phyloP scores from a whole-genome alignment of 2,113 vertebrate species.

The Chloropsis hardwickii region DNA sequence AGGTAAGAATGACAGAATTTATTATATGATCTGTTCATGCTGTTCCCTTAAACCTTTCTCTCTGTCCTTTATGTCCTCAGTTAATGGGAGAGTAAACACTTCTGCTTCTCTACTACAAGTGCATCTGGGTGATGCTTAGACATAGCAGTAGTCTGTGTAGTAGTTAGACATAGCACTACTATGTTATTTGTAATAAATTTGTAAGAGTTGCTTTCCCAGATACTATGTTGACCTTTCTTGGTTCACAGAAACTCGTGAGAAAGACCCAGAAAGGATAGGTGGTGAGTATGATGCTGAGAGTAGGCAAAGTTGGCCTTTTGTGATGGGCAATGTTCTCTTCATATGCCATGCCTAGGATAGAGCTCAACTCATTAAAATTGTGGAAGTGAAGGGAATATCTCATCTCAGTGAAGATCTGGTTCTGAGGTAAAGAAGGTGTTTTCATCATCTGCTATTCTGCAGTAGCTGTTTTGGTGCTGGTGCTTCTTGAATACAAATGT shows the following conservation, averaged over 20 bases:
- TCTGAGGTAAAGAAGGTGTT: neutral
- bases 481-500: neutral
- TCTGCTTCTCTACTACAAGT: neutral
- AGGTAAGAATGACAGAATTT: neutral
- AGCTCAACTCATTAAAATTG: neutral
- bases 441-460: neutral
- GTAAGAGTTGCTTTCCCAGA: neutral
- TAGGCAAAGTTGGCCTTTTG: neutral
- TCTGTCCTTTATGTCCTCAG: neutral
- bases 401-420: neutral
- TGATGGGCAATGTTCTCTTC: neutral
- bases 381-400: neutral
- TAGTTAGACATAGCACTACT: neutral
- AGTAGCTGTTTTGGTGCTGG: neutral
- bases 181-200: neutral
- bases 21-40: neutral
- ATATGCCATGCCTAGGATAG: neutral
- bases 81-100: neutral
- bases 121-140: neutral
- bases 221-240: neutral
- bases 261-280: accelerated
- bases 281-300: neutral
- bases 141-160: neutral
- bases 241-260: neutral
- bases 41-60: neutral